Evolutionary conservation across 2,797 vertebrate genomes (phyloP).

Genomic region (Sebastes itinus): DNA sequence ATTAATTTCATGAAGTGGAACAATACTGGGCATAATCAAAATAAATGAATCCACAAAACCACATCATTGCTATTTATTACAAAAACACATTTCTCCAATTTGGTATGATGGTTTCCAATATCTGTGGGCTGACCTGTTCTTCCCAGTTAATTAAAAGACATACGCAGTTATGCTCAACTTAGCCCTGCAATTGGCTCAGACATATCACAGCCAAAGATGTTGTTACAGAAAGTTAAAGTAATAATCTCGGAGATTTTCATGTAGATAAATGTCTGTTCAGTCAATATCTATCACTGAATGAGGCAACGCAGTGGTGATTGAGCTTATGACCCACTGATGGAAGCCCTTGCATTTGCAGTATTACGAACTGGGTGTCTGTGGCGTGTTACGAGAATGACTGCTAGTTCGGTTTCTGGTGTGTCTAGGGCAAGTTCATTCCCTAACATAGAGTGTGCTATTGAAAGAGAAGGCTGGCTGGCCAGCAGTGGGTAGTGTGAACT

Average conservation of each 20-base stretch:
- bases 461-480: too few species aligned
- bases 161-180: conserved; percentile 37
- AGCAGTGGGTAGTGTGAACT: too few species aligned
- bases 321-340: not conserved
- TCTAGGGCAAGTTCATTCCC: too few species aligned
- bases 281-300: not conserved
- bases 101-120: conserved; percentile 52
- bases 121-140: conserved; percentile 58
- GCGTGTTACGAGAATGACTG: too few species aligned
- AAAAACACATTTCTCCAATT: conserved; percentile 70
- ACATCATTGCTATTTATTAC: conserved; percentile 77
- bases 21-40: conserved; percentile 76
- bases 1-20: conserved; percentile 79
- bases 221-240: conserved; percentile 9
- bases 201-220: conserved; percentile 16
- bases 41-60: conserved; percentile 78
- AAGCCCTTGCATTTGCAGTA: not conserved
- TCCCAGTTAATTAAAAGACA: conserved; percentile 66
- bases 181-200: conserved; percentile 25
- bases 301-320: not conserved
- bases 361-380: not conserved
- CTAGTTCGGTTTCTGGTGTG: too few species aligned
- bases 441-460: too few species aligned
- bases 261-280: not conserved
- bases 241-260: not conserved